Base-by-base conservation (phyloP, 2,888 invertebrate species). In the Amiota mariae region DNA sequence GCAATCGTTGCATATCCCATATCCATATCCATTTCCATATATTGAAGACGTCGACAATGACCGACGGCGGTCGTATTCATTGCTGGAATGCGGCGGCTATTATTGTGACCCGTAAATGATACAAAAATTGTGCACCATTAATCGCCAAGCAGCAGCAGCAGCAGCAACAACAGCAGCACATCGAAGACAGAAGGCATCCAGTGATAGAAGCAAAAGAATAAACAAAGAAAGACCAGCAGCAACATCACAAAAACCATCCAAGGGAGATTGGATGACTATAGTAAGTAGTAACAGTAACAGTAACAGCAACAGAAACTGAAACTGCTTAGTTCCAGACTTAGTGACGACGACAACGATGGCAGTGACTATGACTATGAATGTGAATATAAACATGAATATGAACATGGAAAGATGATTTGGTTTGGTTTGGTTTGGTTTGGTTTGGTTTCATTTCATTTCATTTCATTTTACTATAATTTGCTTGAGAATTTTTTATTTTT, bases 101-200 rank as follows among this genome's bases (percentile, higher is more conserved):
- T 84, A 85, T 85, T 84, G 84, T 85, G 87, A 86, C 86, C 87
- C 84, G 87, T 83, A 87, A 87, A 86, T 87, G 87, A 86, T 87
- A 85, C 81, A 86, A 86, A 82, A 87, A 87, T 86, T 87, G 87
- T 87, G 82, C 79, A 83, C 82, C 86, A 86, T 86, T 86, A 86
- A 86, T 86, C 85, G 86, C 84, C 80, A 46, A 70, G 77, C 85
- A 78, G 15, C 84, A 85, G 82, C 84, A 66, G 18, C 20, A 47
- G 20, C 47, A 46, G 70, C 79, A n/a, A n/a, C n/a, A 76, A 77
- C 78, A 78, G 77, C 79, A 71, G 36, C 36, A 36, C 36, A 36
- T 6, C 36, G 36, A 36, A 36, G 36, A 36, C 36, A 2, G 36
- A 36, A 36, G 36, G 6, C 36, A 36, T 36, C 36, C 36, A 36